Base-by-base conservation (phyloP, 2,888 invertebrate species). In the Priocnemis perturbator region DNA sequence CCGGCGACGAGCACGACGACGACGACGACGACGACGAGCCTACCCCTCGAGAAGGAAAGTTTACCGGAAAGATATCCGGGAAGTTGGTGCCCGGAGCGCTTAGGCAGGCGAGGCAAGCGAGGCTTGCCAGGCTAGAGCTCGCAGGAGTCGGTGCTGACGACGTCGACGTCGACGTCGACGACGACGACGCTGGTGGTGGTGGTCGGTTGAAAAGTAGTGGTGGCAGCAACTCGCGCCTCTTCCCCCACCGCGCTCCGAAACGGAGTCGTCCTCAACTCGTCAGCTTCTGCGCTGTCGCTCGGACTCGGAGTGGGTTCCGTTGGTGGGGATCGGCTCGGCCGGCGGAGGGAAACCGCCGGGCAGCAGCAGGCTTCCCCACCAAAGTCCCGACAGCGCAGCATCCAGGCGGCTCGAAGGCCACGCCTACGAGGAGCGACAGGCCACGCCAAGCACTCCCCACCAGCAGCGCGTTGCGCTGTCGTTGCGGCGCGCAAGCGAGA, bases 11-110 rank as follows among this genome's bases (percentile, higher is more conserved):
- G 20, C 3, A 47, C 4, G 56, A 23, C 47, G 45, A 59, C 55
- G 44, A 58, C 45, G 48, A 57, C 57, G 56, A 64, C 73, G 75
- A 76, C 52, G 37, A 45, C 61, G 67, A 56, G 66, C 64, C 66
- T 70, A 64, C 69, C 71, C 66, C 67, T 68, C 64, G 72, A 81
- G 82, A 82, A 64, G 79, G 78, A 80, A 82, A 85, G 84, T 84
- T 85, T 85, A 84, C 85, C 86, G 85, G 86, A 82, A 83, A 85
- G 85, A 85, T 86, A 87, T 86, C 86, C 85, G 85, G 85, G 78
- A 83, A 85, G 85, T 85, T 80, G 79, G 76, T 71, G 76, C 63
- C 70, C 73, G 67, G 50, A 69, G 69, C 19, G 47, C 23, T 21
- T 11, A 21, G 57, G n/a, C 37, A 19, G 44, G 37, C 20, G 4